These are phyloP conservation scores for Leuciscus waleckii DNA, from an alignment of 2,797 vertebrate species.

Conservation along the genomic window DNA sequence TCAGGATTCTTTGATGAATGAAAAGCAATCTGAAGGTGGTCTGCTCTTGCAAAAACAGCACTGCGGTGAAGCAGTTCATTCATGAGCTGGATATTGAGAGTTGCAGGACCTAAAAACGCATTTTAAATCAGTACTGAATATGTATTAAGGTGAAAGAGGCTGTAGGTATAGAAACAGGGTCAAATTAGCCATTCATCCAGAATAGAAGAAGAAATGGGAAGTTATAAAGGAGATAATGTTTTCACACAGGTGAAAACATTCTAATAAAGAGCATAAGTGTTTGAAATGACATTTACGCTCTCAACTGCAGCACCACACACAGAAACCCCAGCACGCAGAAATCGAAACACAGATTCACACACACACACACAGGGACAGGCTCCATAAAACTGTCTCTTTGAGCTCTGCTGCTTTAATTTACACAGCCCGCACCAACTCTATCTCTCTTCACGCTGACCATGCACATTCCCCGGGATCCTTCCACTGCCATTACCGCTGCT, in stretches of 20 bases:
- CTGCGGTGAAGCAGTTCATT: background rate
- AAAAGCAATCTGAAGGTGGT: background rate
- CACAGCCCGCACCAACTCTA: conserved; percentile 49
- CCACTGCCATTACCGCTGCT: conserved; percentile 49
- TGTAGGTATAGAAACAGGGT: background rate
- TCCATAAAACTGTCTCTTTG: conserved; percentile 48
- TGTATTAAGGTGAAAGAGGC: conserved; percentile 22
- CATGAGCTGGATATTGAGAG: conserved; percentile 8
- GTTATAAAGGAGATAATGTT: conserved; percentile 20
- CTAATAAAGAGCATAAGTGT: conserved; percentile 30
- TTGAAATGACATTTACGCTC: conserved; percentile 31
- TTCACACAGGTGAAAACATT: conserved; percentile 24
- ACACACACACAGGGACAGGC: conserved; percentile 15
- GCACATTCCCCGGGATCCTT: conserved; percentile 56
- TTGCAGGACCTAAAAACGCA: conserved; percentile 6
- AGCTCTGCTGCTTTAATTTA: conserved; percentile 50
- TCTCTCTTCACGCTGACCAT: conserved; percentile 57
- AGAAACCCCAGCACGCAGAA: background rate
- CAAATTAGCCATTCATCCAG: conserved; percentile 15
- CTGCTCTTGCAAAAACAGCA: background rate
- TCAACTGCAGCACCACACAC: conserved; percentile 1
- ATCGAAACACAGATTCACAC: conserved; percentile 25
- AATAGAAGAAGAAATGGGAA: conserved; percentile 6
- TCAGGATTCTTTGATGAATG: no score
- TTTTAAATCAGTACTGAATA: conserved; percentile 42